Percentiles rank a stretch among this genome's conserved stretches.
Conservation (phyloP, 2,888 invertebrate species). For the Aspidapion aeneum region DNA sequence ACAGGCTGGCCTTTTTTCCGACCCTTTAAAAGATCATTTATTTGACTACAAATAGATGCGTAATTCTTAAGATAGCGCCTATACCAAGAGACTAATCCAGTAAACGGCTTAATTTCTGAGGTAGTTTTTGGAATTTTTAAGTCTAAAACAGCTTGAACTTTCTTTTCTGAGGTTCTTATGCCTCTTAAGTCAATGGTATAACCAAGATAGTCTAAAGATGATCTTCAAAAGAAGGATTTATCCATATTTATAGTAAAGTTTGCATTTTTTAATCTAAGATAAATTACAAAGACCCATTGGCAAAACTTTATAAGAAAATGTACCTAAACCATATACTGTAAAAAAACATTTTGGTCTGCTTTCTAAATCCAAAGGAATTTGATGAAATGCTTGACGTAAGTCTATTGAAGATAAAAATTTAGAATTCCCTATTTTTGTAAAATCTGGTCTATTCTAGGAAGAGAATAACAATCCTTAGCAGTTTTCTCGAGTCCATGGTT, state of each 20-base stretch:
- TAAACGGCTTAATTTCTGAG: constrained; percentile 16
- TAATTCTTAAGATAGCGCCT: constrained; percentile 18
- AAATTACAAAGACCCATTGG: constrained; percentile 21
- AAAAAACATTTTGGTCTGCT: constrained; percentile 18
- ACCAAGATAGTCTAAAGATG: constrained; percentile 3
- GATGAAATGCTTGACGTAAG: constrained; percentile 32
- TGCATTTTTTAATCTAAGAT: constrained; percentile 16
- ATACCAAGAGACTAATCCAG: constrained; percentile 22
- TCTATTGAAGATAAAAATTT: constrained; percentile 37
- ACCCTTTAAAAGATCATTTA: constrained; percentile 17
- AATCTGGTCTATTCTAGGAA: constrained; percentile 29
- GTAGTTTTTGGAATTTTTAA: constrained; percentile 14
- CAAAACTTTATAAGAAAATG: constrained; percentile 7
- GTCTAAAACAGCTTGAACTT: constrained; percentile 5
- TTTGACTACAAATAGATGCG: constrained; percentile 17
- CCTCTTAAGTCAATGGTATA: constrained; percentile 3
- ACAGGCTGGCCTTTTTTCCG: constrained; percentile 21
- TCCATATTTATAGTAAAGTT: constrained; percentile 20
- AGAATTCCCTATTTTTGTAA: constrained; percentile 24
- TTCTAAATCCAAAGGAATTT: constrained; percentile 27
- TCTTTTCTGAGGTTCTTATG: not conserved
- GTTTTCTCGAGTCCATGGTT: constrained; percentile 37
- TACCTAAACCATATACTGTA: constrained; percentile 17
- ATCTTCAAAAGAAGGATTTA: constrained; percentile 15
- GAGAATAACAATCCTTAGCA: constrained; percentile 31